A percentile compares a stretch with the other conserved stretches of the same genome.
phyloP scores from a whole-genome alignment of 2,113 vertebrate species.

The Phainopepla nitens region DNA sequence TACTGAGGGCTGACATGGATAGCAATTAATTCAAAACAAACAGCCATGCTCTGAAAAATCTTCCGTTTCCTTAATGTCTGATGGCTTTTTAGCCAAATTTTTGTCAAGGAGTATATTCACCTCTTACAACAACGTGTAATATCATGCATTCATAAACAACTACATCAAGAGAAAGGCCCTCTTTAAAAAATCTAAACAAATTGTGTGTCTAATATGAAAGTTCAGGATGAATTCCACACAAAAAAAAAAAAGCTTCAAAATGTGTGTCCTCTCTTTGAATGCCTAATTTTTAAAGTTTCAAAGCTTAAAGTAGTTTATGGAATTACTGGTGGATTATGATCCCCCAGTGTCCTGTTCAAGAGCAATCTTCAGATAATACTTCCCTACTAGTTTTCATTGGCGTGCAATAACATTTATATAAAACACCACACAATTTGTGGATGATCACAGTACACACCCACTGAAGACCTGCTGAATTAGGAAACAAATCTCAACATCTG shows the following conservation, averaged over 20 bases:
- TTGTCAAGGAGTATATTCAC: not conserved
- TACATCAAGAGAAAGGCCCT: not conserved
- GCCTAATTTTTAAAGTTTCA: not conserved
- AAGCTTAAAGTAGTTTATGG: not conserved
- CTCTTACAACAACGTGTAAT: not conserved
- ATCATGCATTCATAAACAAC: not conserved
- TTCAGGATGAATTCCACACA: not conserved
- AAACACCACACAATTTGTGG: constrained; percentile 19
- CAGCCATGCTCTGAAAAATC: not conserved
- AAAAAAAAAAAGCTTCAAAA: not conserved
- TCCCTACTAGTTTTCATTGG: not conserved
- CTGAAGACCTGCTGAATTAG: not conserved
- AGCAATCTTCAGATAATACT: not conserved
- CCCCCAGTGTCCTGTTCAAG: not conserved
- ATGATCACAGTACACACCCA: not conserved
- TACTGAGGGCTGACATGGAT: not conserved
- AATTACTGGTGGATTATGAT: not conserved
- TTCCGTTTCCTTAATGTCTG: not conserved
- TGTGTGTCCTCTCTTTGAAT: not conserved
- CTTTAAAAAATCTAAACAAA: not conserved
- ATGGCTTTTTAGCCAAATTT: not conserved
- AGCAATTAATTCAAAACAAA: not conserved
- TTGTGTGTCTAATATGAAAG: not conserved
- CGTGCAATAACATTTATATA: not conserved
- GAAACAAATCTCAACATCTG: constrained; percentile 45